A percentile compares a stretch with the other conserved stretches of the same genome.
Evolutionary conservation across 2,113 vertebrate genomes (phyloP).

Genomic region (Gobiocypris rarus): DNA sequence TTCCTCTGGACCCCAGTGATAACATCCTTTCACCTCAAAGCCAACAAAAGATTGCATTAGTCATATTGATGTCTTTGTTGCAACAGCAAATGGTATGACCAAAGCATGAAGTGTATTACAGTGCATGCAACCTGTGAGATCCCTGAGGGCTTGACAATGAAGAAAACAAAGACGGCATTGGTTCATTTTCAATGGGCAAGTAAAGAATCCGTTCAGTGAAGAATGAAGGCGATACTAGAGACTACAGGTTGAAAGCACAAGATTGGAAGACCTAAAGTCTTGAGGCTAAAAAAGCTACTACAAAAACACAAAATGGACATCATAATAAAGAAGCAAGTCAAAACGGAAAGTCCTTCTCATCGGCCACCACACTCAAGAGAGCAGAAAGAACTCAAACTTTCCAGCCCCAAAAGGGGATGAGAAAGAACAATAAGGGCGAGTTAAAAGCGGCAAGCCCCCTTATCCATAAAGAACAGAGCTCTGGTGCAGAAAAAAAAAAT

Average conservation of each 20-base stretch:
- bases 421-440: conserved; percentile 56
- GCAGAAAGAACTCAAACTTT: conserved; percentile 51
- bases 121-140: conserved; percentile 14
- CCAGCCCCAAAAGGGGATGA: conserved; percentile 43
- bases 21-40: conserved; percentile 53
- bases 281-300: neutral
- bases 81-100: conserved; percentile 14
- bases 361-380: conserved; percentile 48
- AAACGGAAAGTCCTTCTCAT: conserved; percentile 27
- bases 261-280: neutral
- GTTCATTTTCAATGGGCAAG: conserved; percentile 15
- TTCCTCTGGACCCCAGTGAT: conserved; percentile 72
- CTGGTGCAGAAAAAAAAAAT: conserved; percentile 49
- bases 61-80: conserved; percentile 27
- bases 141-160: conserved; percentile 7
- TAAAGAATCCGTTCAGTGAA: conserved; percentile 15
- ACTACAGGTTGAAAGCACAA: conserved; percentile 20
- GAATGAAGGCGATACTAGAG: conserved; percentile 5
- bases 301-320: neutral
- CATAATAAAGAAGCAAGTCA: neutral
- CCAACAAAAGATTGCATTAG: conserved; percentile 50
- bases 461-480: conserved; percentile 53
- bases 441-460: conserved; percentile 44
- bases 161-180: neutral
- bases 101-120: neutral